Percentiles rank a stretch among this genome's conserved stretches.
Conservation (phyloP, 2,888 invertebrate genomes). For the Dryococelus australis region DNA sequence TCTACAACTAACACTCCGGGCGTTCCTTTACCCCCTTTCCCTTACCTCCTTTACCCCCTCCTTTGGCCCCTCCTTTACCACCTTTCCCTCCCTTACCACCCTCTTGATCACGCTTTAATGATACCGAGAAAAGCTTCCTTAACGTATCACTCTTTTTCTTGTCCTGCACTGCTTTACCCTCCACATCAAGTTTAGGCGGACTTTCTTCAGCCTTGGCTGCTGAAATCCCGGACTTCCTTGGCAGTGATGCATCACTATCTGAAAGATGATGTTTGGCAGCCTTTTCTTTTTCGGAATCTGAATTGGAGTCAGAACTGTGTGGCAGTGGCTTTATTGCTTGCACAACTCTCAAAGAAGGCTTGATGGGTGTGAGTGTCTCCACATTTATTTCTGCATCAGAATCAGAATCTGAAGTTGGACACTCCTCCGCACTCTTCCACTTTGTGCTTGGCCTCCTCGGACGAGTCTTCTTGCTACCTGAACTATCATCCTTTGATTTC, state of each 20-base stretch:
- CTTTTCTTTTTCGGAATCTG: conserved; percentile 31
- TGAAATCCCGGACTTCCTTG: conserved; percentile 25
- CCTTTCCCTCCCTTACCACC: conserved; percentile 66
- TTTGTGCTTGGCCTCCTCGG: neutral
- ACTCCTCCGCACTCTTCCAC: conserved; percentile 40
- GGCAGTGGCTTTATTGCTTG: neutral
- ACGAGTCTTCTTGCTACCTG: neutral
- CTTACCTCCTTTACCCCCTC: conserved; percentile 73
- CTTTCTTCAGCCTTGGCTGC: conserved; percentile 55
- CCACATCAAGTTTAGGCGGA: conserved; percentile 60
- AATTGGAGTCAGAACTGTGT: conserved; percentile 29
- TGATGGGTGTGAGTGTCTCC: conserved; percentile 30
- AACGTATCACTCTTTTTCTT: conserved; percentile 76
- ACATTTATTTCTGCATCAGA: conserved; percentile 38
- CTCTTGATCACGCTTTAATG: conserved; percentile 56
- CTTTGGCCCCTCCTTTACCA: conserved; percentile 62
- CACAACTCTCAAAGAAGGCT: neutral
- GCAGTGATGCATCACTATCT: conserved; percentile 47
- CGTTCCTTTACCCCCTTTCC: conserved; percentile 54
- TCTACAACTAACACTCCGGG: conserved; percentile 78
- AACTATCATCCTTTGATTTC: conserved; percentile 29
- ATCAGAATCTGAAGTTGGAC: conserved; percentile 40
- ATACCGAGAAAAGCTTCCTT: conserved; percentile 65
- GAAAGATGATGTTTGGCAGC: conserved; percentile 27
- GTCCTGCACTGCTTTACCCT: conserved; percentile 66